Evolutionary conservation across 2,797 vertebrate genomes (phyloP).

Genomic region (Scyliorhinus canicula): DNA sequence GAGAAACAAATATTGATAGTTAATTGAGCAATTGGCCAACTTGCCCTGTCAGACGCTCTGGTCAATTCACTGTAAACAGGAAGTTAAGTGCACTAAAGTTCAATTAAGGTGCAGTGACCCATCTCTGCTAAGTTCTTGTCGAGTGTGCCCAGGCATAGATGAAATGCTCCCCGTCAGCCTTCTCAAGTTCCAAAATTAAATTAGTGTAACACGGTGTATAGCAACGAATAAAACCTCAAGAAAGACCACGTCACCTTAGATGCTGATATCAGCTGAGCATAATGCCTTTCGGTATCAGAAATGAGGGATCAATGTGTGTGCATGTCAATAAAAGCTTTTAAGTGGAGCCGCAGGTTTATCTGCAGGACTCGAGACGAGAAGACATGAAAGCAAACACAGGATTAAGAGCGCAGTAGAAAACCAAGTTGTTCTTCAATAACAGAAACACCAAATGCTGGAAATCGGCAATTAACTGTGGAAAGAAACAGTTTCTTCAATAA

Average conservation of each 20-base stretch:
- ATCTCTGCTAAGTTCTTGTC: not conserved
- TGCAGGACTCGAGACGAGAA: not conserved
- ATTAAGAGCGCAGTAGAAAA: not conserved
- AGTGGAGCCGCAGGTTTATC: not conserved
- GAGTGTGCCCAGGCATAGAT: not conserved
- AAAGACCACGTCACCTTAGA: not conserved
- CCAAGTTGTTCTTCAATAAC: not conserved
- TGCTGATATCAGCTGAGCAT: not conserved
- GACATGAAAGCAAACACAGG: not conserved
- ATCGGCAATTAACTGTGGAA: too few species aligned
- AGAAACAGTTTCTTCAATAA: conserved; percentile 4
- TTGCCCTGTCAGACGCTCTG: not conserved
- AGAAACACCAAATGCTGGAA: too few species aligned
- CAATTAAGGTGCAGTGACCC: not conserved
- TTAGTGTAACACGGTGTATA: not conserved
- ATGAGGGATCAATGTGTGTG: not conserved
- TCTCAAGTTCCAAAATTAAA: not conserved
- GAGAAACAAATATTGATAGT: not conserved
- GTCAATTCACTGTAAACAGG: not conserved
- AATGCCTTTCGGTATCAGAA: not conserved
- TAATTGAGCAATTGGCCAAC: not conserved
- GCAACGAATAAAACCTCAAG: not conserved
- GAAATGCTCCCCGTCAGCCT: not conserved
- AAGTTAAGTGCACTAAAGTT: not conserved
- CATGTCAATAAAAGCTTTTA: not conserved